Evolutionary conservation across 1,140 invertebrate genomes (phyloP).

Genomic region (Nasonia longicornis): DNA sequence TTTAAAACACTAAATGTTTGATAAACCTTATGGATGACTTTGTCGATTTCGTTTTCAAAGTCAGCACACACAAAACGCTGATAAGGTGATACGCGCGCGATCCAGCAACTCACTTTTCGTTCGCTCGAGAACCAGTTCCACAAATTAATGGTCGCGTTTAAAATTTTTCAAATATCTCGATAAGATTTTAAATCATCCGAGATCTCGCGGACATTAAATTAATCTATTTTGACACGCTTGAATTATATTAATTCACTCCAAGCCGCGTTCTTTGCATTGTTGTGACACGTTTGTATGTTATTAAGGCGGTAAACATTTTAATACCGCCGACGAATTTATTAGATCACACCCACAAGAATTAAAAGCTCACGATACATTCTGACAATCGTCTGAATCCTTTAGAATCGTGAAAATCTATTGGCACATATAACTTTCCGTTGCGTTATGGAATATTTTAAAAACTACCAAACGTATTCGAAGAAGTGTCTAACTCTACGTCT

Average conservation of each 20-base stretch:
- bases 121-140: neutral
- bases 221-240: constrained; percentile 26
- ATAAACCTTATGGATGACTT: neutral
- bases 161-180: neutral
- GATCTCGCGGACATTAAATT: neutral
- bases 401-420: neutral
- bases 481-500: neutral
- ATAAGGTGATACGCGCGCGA: neutral
- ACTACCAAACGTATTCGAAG: neutral
- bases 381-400: no score
- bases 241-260: neutral
- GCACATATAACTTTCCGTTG: neutral
- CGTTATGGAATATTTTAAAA: neutral
- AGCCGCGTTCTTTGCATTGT: neutral
- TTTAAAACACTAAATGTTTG: neutral
- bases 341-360: neutral
- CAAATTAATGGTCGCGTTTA: neutral
- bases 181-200: neutral
- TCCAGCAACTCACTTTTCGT: neutral
- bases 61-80: neutral
- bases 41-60: neutral
- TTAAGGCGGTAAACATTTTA: constrained; percentile 10
- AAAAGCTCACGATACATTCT: neutral
- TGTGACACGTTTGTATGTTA: constrained; percentile 28
- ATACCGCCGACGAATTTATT: constrained; percentile 19